Conservation (phyloP, 2,113 vertebrate genomes). For the Sylvilagus bachmani region DNA sequence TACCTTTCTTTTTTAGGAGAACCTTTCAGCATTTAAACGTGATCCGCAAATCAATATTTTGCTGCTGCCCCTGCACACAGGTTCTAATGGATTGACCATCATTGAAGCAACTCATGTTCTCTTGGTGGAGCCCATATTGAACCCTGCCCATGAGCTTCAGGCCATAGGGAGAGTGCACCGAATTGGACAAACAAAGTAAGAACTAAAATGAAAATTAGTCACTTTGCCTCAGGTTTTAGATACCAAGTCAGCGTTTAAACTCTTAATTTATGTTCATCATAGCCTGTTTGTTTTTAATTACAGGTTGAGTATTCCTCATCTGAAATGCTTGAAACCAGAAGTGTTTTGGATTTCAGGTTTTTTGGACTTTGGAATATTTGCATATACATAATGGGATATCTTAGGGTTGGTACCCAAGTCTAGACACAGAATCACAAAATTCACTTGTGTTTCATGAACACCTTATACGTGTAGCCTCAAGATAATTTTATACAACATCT, state of each 20-base stretch:
- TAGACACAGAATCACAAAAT: background rate
- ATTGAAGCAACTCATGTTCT: conserved; percentile 98
- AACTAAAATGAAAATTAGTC: conserved; percentile 25
- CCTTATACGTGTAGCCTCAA: background rate
- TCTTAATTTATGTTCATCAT: background rate
- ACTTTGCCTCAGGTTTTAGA: background rate
- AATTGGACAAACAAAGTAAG: conserved; percentile 98
- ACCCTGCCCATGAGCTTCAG: conserved; percentile 98
- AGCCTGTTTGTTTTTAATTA: background rate
- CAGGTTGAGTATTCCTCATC: background rate
- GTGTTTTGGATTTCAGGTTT: background rate
- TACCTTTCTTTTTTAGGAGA: conserved; percentile 92
- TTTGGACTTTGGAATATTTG: background rate
- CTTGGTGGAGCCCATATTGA: conserved; percentile 97
- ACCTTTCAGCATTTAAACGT: conserved; percentile 97
- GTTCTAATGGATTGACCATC: conserved; percentile 98
- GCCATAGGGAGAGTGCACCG: conserved; percentile 98
- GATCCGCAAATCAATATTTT: conserved; percentile 98
- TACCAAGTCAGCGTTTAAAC: background rate
- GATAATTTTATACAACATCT: background rate
- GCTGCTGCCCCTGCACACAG: conserved; percentile 97
- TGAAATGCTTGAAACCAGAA: background rate
- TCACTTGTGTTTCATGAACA: background rate
- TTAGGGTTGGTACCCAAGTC: background rate
- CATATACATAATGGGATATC: background rate